A percentile compares a stretch with the other conserved stretches of the same genome.
phyloP scores from a whole-genome alignment of 1,140 invertebrate genomes.

The Aphis craccivora region DNA sequence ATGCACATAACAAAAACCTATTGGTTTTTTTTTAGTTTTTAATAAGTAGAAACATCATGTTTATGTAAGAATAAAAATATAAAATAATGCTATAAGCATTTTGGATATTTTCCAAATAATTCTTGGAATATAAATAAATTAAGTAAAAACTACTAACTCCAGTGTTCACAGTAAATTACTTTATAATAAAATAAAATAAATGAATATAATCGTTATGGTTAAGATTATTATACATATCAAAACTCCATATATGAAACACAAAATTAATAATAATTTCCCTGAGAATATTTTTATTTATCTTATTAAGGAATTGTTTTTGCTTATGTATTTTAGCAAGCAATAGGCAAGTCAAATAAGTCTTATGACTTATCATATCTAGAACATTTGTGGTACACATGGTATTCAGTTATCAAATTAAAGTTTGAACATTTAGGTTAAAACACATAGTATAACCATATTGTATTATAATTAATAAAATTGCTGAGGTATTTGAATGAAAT shows the following conservation, averaged over 20 bases:
- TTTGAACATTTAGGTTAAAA: background rate
- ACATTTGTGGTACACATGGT: background rate
- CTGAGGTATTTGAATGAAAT: too few relatives aligned
- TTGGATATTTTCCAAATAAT: slow-evolving; percentile 6
- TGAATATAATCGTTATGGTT: background rate
- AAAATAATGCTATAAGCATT: background rate
- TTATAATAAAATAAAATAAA: background rate
- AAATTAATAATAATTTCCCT: background rate
- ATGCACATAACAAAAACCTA: background rate
- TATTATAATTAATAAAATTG: too few relatives aligned
- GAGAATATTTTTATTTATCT: background rate
- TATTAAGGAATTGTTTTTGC: background rate
- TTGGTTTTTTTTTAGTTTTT: background rate
- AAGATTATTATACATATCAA: too few relatives aligned
- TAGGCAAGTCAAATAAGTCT: background rate
- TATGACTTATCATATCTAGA: background rate
- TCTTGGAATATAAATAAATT: background rate
- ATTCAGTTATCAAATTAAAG: background rate
- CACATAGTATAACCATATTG: too few relatives aligned
- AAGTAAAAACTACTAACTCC: background rate
- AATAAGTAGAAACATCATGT: background rate
- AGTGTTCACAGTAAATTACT: too few relatives aligned
- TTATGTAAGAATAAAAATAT: background rate
- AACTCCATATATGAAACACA: background rate
- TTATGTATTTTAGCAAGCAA: background rate